phyloP scores from a whole-genome alignment of 2,888 invertebrate genomes.

The Cryptocheilus praepositus region DNA sequence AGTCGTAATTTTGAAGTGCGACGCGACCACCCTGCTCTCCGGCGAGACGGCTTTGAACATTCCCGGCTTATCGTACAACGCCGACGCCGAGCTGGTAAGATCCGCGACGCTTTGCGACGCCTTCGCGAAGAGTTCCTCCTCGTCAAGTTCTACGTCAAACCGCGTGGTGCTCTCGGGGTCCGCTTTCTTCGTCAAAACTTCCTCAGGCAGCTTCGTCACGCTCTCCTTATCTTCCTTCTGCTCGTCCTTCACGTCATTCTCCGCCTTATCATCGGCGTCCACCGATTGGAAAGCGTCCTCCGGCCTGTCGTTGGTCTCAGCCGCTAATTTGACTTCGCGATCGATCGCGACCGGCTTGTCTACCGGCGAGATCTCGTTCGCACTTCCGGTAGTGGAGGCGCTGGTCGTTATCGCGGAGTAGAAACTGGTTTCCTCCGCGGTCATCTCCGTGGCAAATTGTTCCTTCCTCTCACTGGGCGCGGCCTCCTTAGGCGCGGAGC shows the following conservation, averaged over 20 bases:
- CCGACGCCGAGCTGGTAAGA: constrained; percentile 84
- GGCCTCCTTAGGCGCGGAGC: constrained; percentile 40
- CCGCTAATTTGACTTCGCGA: not conserved
- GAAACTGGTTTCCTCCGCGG: constrained; percentile 76
- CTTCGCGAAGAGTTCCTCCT: constrained; percentile 68
- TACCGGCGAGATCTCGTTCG: constrained; percentile 62
- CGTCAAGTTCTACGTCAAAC: constrained; percentile 37
- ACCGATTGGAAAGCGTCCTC: not conserved
- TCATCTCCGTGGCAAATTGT: constrained; percentile 76
- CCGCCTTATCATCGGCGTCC: not conserved
- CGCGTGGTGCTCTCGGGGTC: constrained; percentile 27
- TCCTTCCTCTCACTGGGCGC: constrained; percentile 62
- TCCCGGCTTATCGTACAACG: constrained; percentile 83
- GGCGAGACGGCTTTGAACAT: constrained; percentile 82
- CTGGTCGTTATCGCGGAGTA: constrained; percentile 73
- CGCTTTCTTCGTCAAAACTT: constrained; percentile 5
- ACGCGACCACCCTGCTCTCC: constrained; percentile 80
- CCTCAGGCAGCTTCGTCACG: constrained; percentile 15
- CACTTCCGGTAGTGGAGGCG: constrained; percentile 25
- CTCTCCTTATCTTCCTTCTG: constrained; percentile 15
- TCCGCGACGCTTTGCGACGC: constrained; percentile 83
- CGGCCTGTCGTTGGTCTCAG: too few relatives aligned
- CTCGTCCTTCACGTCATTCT: not conserved
- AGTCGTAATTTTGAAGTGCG: constrained; percentile 85
- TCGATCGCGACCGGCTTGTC: constrained; percentile 16